These are phyloP conservation scores for Drosophila novamexicana DNA, from an alignment of 1,140 invertebrate species.

Conservation along the genomic window DNA sequence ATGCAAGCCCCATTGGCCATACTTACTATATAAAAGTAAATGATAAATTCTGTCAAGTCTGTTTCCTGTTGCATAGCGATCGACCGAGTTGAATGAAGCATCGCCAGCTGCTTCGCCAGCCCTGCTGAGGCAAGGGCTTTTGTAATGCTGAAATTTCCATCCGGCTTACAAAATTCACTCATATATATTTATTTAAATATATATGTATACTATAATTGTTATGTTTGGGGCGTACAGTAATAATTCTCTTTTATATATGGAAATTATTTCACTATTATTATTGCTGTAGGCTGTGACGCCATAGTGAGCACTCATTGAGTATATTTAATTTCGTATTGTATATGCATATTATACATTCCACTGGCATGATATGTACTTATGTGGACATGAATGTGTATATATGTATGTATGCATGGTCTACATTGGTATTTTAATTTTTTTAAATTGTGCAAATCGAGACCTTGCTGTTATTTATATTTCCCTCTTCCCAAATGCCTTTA, in stretches of 20 bases:
- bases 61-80: slow-evolving; percentile 15
- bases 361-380: neutral
- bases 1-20: slow-evolving; percentile 7
- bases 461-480: slow-evolving; percentile 5
- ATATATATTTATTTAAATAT: neutral
- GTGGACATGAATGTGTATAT: neutral
- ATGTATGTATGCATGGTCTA: neutral
- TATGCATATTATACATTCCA: slow-evolving; percentile 14
- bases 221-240: neutral
- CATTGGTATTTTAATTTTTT: slow-evolving; percentile 36
- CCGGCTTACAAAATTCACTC: slow-evolving; percentile 35
- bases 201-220: neutral
- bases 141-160: slow-evolving; percentile 53
- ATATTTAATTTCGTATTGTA: slow-evolving; percentile 10
- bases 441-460: slow-evolving; percentile 12
- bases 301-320: slow-evolving; percentile 26
- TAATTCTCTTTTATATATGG: slow-evolving; percentile 35
- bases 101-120: slow-evolving; percentile 19
- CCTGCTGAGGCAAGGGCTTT: slow-evolving; percentile 19
- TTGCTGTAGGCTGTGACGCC: slow-evolving; percentile 28
- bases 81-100: slow-evolving; percentile 33
- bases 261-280: slow-evolving; percentile 47
- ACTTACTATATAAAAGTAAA: slow-evolving; percentile 18
- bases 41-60: slow-evolving; percentile 39
- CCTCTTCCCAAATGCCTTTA: slow-evolving; percentile 18